Evolutionary conservation across 2,888 invertebrate species (phyloP).

Genomic region (Crocallis elinguaria): DNA sequence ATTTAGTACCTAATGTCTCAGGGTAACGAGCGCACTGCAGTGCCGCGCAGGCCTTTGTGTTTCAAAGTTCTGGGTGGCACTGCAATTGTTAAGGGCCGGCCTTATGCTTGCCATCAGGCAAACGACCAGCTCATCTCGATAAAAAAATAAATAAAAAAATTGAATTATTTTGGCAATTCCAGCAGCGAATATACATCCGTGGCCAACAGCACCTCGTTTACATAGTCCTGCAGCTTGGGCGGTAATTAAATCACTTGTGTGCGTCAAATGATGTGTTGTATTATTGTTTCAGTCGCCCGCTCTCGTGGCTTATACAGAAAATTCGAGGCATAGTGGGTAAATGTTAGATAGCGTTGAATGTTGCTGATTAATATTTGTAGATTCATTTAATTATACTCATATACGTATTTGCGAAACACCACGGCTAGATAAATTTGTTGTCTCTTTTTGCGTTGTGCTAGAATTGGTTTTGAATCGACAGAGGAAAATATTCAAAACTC

Average conservation of each 20-base stretch:
- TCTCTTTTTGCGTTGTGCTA: no score
- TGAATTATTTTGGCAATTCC: conserved; percentile 23
- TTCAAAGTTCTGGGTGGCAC: no score
- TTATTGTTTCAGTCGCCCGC: conserved; percentile 45
- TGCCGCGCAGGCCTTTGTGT: no score
- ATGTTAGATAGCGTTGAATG: conserved; percentile 4
- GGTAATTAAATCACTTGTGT: conserved; percentile 56
- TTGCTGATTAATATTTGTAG: background rate
- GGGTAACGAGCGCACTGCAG: no score
- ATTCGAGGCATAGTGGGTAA: background rate
- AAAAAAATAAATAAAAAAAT: background rate
- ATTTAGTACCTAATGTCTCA: no score
- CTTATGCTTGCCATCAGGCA: no score
- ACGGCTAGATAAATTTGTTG: no score
- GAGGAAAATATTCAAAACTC: no score
- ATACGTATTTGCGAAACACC: no score
- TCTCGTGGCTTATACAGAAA: conserved; percentile 14
- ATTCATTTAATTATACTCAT: background rate
- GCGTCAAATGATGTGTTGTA: conserved; percentile 50
- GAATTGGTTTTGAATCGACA: no score
- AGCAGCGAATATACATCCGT: conserved; percentile 27
- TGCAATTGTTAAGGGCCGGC: no score
- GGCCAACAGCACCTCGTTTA: conserved; percentile 44
- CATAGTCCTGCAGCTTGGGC: conserved; percentile 45
- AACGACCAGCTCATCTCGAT: no score